Conservation (phyloP, 2,113 vertebrate species). For the Paracyprichromis sp. region DNA sequence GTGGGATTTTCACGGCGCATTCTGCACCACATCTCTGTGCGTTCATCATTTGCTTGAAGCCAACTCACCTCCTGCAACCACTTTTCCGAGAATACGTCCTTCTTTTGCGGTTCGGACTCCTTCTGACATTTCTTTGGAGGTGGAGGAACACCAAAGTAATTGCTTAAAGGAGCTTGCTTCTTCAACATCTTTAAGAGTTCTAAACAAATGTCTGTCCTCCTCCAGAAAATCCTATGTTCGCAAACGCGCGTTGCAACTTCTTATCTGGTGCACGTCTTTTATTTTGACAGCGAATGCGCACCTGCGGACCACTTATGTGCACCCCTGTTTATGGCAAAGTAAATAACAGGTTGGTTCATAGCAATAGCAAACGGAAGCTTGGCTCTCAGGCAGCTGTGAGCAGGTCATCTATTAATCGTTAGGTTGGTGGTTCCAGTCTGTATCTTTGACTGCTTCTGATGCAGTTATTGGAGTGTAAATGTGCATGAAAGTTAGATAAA, state of each 20-base stretch:
- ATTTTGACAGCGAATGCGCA: not conserved
- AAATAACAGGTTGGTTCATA: not conserved
- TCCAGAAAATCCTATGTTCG: not conserved
- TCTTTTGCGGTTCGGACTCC: not conserved
- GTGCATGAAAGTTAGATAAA: not conserved
- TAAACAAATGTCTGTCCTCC: not conserved
- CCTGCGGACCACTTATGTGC: not conserved
- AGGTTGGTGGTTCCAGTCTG: not conserved
- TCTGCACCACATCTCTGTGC: not conserved
- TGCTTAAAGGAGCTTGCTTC: not conserved
- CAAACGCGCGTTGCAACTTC: not conserved
- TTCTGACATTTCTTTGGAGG: not conserved
- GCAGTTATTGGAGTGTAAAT: not conserved
- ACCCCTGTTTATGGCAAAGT: not conserved
- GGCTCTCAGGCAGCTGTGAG: not conserved
- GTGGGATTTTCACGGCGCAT: not conserved
- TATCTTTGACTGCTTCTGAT: not conserved
- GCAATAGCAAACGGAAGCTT: not conserved
- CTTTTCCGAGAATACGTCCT: not conserved
- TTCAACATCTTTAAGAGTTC: not conserved
- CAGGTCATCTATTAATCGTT: not conserved
- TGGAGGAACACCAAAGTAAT: not conserved
- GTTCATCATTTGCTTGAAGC: not conserved
- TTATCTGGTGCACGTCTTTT: not conserved
- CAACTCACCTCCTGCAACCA: not conserved